Conservation (phyloP, 1,140 invertebrate genomes). For the Globodera ellingtonae region DNA sequence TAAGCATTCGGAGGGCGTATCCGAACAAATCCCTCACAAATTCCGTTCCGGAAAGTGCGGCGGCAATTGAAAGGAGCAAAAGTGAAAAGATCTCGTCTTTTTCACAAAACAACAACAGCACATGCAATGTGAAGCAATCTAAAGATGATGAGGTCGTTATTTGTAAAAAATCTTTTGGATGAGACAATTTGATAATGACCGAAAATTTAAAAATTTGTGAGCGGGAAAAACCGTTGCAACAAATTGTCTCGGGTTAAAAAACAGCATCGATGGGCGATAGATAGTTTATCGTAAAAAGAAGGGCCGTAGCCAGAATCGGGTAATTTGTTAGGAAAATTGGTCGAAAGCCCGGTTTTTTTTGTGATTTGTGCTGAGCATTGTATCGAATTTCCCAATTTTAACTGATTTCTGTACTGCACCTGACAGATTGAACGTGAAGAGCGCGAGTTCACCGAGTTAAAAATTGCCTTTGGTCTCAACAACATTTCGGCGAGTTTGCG, state of each 20-base stretch:
- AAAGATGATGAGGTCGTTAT: neutral
- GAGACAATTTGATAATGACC: too few species aligned
- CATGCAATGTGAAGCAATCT: neutral
- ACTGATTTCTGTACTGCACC: neutral
- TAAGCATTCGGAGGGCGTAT: neutral
- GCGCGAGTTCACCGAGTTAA: conserved; percentile 29
- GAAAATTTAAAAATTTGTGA: too few species aligned
- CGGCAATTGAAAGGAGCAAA: neutral
- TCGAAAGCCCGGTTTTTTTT: neutral
- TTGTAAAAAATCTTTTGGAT: too few species aligned
- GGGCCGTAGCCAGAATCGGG: too few species aligned
- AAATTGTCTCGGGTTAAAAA: too few species aligned
- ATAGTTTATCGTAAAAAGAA: too few species aligned
- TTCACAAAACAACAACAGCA: neutral
- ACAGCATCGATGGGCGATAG: too few species aligned
- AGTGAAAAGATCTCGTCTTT: neutral
- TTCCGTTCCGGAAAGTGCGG: neutral
- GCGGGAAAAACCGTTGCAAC: too few species aligned
- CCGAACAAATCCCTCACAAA: neutral
- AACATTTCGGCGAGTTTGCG: conserved; percentile 16
- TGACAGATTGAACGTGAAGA: conserved; percentile 10
- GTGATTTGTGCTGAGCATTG: neutral
- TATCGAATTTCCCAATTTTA: neutral
- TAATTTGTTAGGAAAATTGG: too few species aligned
- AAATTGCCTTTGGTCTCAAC: conserved; percentile 22